Base-by-base conservation (phyloP, 2,797 vertebrate species). In the Lepus oiostolus region DNA sequence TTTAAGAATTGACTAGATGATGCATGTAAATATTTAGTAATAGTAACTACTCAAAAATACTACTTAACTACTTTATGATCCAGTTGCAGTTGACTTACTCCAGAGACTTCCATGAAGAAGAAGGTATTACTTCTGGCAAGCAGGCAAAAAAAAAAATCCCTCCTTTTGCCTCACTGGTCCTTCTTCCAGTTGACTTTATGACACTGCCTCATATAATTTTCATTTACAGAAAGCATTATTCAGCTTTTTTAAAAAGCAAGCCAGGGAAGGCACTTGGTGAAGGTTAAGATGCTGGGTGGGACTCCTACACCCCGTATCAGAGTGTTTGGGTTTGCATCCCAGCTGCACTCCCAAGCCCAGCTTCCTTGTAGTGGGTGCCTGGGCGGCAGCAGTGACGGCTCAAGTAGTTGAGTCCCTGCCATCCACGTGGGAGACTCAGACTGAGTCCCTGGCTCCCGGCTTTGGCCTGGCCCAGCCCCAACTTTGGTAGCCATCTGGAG, bases 221-320 rank as follows among this genome's bases (percentile, higher is more conserved):
- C 52, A 83, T 54, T 75, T 72, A 60, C 67, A 85, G 21, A 87
- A 86, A 86, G 16, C 30, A 89, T 50, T 88, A 52, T 58, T 74
- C 10, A 58, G 54, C 9, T 95, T 68, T 35, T 32, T 68, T 4
- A 50, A 58, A 21, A 58, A 58, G 54, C 19, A 58, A 58, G 54
- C 17, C 54, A 58, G 13, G 54, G 54, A 58, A 58, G 54, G 54
- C 16, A 58, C 19, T 58, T 58, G 54, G 54, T 16, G 54, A 58
- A 58, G 21, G 54, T 58, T 58, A 58, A 16, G 54, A 21, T 58
- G 54, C 54, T 58, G 54, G 54, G 21, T 58, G 54, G 54, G 54
- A 58, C 54, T 58, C 54, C 14, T 21, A 58, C 54, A 58, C 19
- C 52, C 54, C 54, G 21, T 58, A 21, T 58, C 54, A 16, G 54